Conservation (phyloP, 2,113 vertebrate genomes). For the Actenoides lindsayi region DNA sequence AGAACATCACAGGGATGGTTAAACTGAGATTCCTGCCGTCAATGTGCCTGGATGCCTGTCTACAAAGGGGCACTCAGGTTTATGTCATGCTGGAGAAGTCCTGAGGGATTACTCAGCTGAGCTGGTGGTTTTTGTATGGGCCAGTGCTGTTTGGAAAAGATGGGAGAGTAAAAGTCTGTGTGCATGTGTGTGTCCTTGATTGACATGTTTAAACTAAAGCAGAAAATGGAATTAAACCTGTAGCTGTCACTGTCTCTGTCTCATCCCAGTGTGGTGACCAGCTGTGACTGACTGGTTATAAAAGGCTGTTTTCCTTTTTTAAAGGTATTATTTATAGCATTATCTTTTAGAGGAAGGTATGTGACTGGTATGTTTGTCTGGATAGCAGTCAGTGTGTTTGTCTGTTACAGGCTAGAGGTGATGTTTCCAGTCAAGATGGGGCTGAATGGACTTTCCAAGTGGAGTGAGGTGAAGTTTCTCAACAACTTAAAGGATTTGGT, state of each 20-base stretch:
- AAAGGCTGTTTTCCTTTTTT: not conserved
- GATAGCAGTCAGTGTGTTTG: not conserved
- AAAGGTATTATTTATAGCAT: not conserved
- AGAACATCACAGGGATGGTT: not conserved
- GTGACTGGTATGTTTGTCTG: not conserved
- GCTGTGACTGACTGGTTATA: not conserved
- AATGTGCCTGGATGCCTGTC: not conserved
- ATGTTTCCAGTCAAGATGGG: conserved; percentile 5
- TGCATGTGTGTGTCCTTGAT: not conserved
- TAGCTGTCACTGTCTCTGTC: not conserved
- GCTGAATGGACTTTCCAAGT: not conserved
- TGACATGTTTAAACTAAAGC: not conserved
- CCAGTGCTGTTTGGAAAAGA: not conserved
- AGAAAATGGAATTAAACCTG: not conserved
- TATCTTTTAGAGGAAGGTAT: not conserved
- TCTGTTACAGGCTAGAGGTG: not conserved
- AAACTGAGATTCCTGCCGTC: not conserved
- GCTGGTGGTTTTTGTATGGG: not conserved
- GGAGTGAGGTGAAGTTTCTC: not conserved
- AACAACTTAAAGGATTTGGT: conserved; percentile 25
- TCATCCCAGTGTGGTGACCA: not conserved
- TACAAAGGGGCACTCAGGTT: not conserved
- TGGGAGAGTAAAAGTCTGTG: not conserved
- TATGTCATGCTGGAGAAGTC: not conserved
- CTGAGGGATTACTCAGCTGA: not conserved